Base-by-base conservation (phyloP, 2,797 vertebrate species). In the Chiroxiphia lanceolata region DNA sequence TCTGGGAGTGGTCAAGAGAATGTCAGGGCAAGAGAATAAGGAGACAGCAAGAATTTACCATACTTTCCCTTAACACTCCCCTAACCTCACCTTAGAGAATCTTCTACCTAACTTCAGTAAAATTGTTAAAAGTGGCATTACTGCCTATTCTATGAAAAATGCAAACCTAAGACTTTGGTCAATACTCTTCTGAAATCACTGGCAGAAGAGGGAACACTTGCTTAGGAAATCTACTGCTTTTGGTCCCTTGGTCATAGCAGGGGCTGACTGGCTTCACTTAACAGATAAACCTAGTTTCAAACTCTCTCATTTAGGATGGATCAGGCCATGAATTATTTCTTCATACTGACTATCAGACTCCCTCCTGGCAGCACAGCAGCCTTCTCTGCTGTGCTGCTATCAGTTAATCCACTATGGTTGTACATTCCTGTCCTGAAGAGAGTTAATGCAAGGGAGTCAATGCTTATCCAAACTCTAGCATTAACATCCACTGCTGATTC, bases 301-400 rank as follows among this genome's bases (percentile, higher is more conserved):
- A 85, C 56, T 23, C 81, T 84, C 45, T 47, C 38, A 68, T 77
- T 94, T 80, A 74, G 71, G 69, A 89, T 29, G 60, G 48, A 72
- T 84, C 34, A 83, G 71, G 29, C 57, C 61, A 92, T 91, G 65
- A 92, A 86, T 69, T 68, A 89, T 44, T 93, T 94, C 78, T 77
- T 56, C 72, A 31, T 26, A 65, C 75, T 93, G 87, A 68, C 85
- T 94, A 84, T 68, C 45, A 90, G 78, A 82, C 31, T 27, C 56
- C 74, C 89, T 85, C 81, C 50, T 89, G 64, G 75, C 80, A 92
- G 64, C 15, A 4, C 77, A 95, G 85, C 74, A 89, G 75, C 68
- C 45, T 90, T 34, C 71, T 91, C 69, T 84, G 76, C 89, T 84
- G 51, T 56, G 63, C 87, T 94, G 59, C 69, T 72, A 92, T 76